Conservation (phyloP, 2,888 invertebrate genomes). For the Acanthosepion pharaonis region DNA sequence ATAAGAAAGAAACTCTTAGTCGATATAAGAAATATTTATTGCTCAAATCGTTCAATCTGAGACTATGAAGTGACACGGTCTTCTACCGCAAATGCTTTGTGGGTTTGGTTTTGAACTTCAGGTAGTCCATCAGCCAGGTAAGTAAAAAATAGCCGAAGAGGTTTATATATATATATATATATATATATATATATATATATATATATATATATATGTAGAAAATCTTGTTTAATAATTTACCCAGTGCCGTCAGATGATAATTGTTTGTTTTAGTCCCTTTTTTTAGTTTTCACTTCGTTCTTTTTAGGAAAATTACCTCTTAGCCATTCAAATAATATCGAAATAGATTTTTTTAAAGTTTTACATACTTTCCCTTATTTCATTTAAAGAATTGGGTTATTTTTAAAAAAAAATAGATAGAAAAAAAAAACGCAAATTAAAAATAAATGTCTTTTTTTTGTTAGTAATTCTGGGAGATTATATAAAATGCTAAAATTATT, state of each 20-base stretch:
- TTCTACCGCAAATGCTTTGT: not conserved
- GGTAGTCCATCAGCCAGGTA: slow-evolving; percentile 33
- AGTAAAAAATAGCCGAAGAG: not conserved
- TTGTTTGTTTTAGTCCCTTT: not conserved
- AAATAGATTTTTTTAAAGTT: not conserved
- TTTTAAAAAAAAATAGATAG: not conserved
- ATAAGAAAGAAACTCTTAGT: not conserved
- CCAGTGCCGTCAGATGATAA: not conserved
- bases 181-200: not conserved
- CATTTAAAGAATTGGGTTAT: not conserved
- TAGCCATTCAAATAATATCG: not conserved
- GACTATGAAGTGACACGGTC: not conserved
- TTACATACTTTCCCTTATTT: not conserved
- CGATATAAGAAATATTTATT: not conserved
- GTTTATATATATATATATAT: not conserved
- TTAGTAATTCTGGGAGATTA: not conserved
- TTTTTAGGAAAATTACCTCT: not conserved
- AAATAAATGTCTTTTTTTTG: not conserved
- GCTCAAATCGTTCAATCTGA: not conserved
- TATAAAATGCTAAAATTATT: not conserved
- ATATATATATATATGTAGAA: not conserved
- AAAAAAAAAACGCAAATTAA: not conserved
- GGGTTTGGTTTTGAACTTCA: not conserved
- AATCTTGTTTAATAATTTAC: not conserved
- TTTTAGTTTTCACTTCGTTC: not conserved